phyloP scores from a whole-genome alignment of 2,113 vertebrate species.

The Carlito syrichta region DNA sequence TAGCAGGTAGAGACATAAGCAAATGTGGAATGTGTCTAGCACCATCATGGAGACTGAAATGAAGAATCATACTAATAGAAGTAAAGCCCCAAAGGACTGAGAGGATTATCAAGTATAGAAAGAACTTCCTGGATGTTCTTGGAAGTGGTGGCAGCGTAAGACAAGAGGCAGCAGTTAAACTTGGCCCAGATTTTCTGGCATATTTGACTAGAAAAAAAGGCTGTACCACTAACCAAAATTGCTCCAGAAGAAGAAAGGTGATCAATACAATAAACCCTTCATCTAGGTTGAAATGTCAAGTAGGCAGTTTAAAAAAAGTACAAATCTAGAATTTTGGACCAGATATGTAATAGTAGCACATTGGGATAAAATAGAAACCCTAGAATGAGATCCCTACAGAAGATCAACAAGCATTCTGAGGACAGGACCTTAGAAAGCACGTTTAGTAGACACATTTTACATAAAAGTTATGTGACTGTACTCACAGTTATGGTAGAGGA shows the following conservation, averaged over 20 bases:
- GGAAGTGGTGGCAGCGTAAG: constrained; percentile 33
- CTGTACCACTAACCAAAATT: constrained; percentile 30
- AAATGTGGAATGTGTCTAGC: constrained; percentile 23
- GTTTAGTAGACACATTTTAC: background rate
- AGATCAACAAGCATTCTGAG: background rate
- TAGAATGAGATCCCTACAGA: background rate
- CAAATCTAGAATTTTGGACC: background rate
- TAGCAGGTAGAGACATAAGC: background rate
- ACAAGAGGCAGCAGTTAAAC: background rate
- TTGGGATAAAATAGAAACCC: background rate
- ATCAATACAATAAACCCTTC: background rate
- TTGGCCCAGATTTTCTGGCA: constrained; percentile 5
- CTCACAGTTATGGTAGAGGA: background rate
- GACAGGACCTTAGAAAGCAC: background rate
- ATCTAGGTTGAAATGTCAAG: background rate
- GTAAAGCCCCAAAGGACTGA: constrained; percentile 25
- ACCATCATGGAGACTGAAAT: constrained; percentile 47
- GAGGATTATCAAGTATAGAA: constrained; percentile 46
- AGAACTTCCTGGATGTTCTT: constrained; percentile 4
- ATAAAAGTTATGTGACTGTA: background rate
- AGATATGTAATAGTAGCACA: background rate
- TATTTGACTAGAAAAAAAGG: background rate
- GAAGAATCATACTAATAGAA: constrained; percentile 22
- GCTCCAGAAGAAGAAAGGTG: background rate
- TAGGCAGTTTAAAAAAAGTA: background rate